A percentile compares a stretch with the other conserved stretches of the same genome.
Evolutionary conservation across 1,140 invertebrate species (phyloP).

Genomic region (Anastrepha obliqua): DNA sequence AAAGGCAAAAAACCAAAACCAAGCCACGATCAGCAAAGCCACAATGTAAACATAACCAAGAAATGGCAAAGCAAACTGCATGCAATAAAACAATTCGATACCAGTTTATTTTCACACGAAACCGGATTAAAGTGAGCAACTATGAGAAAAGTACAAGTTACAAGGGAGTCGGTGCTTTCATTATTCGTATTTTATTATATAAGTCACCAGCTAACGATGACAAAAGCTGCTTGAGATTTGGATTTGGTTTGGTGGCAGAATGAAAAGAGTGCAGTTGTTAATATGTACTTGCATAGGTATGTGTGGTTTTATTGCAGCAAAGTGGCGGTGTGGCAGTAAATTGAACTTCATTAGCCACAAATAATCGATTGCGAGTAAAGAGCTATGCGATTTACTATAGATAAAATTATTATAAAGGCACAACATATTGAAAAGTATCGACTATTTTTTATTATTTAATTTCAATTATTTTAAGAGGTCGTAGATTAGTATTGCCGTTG

Average conservation of each 20-base stretch:
- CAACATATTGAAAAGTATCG: too few species aligned
- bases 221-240: background rate
- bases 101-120: constrained; percentile 55
- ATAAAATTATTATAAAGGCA: too few species aligned
- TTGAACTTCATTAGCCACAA: too few species aligned
- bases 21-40: background rate
- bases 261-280: background rate
- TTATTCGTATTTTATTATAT: constrained; percentile 28
- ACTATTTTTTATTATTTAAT: too few species aligned
- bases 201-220: background rate
- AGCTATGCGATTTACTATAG: too few species aligned
- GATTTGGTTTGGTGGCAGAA: background rate
- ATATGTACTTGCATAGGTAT: too few species aligned
- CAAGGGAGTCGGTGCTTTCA: constrained; percentile 33
- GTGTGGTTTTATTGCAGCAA: too few species aligned
- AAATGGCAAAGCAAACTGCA: background rate
- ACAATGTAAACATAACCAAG: background rate
- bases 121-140: constrained; percentile 52
- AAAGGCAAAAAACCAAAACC: background rate
- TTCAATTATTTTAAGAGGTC: too few species aligned
- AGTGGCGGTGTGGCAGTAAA: too few species aligned
- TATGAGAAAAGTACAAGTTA: constrained; percentile 49
- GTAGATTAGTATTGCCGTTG: too few species aligned
- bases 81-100: constrained; percentile 37
- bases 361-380: too few species aligned